Evolutionary conservation across 1,140 invertebrate genomes (phyloP).

Genomic region (Solenopsis fugax): DNA sequence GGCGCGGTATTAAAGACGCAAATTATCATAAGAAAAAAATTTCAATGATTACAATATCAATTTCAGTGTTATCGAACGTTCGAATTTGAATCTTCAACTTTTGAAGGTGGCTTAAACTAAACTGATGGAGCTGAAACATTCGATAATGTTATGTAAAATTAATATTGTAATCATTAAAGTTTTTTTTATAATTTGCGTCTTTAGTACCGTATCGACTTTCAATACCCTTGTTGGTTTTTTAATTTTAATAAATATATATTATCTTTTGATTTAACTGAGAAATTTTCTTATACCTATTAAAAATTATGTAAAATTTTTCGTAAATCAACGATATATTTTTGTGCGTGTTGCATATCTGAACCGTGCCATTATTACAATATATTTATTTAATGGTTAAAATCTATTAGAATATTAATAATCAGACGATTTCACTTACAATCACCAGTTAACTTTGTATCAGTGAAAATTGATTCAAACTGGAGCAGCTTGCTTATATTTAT

Average conservation of each 20-base stretch:
- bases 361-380: background rate
- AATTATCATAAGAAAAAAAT: too few species aligned
- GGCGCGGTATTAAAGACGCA: too few species aligned
- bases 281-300: background rate
- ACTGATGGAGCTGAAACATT: too few species aligned
- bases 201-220: too few species aligned
- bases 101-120: too few species aligned
- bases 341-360: background rate
- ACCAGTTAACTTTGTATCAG: background rate
- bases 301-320: conserved; percentile 3
- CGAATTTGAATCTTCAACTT: too few species aligned
- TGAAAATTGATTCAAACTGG: background rate
- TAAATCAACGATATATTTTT: background rate
- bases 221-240: too few species aligned
- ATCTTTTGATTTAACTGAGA: background rate
- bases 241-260: background rate
- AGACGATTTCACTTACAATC: background rate
- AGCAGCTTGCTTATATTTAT: background rate
- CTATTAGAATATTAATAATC: background rate
- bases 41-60: too few species aligned
- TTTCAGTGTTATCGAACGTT: too few species aligned
- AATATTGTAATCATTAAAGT: too few species aligned
- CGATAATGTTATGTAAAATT: too few species aligned
- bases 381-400: background rate
- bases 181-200: too few species aligned